Base-by-base conservation (phyloP, 1,140 invertebrate genomes). In the Drosophila grimshawi region DNA sequence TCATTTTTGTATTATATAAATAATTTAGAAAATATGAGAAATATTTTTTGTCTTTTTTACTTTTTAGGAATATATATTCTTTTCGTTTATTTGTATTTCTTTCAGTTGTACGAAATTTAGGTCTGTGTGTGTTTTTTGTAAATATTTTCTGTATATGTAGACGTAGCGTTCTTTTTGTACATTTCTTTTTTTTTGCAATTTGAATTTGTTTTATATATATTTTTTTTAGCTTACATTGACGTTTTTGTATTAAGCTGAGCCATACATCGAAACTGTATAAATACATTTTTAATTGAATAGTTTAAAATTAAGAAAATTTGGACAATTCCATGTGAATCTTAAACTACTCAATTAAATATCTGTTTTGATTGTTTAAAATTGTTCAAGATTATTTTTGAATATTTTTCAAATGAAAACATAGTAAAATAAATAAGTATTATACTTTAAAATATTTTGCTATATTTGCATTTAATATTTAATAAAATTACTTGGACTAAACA, bases 11-110 rank as follows among this genome's bases (percentile, higher is more conserved):
- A 77, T 80, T 83, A 82, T 80, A 88, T 86, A 86, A 86, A 86
- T 86, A 89, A 88, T 89, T 89, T 89, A 89, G 85, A 89, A 89
- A 89, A 89, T 89, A 89, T 89, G 85, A 89, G 85, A 89, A 89
- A 89, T 86, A 77, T 19, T 80, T 79, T 86, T 86, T 81, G 78
- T 82, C 66, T 81, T 72, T 85, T 83, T 76, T 76, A 78, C 53
- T 51, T 52, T 82, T 83, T 88, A 88, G 83, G 83, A 88, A 88
- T 88, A 86, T 86, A 66, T 70, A 52, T 63, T 81, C 76, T 68
- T 65, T 73, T 80, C 60, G 11, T 70, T 75, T 77, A 73, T 86
- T 82, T 88, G 76, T 77, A 80, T 82, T 57, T 64, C 72, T 88
- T 88, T 76, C 72, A 86, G 76, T 88, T 88, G 85, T 88, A 89